Conservation (phyloP, 92 coral and sea anemone genomes). For the Isaurus tuberculatus region DNA sequence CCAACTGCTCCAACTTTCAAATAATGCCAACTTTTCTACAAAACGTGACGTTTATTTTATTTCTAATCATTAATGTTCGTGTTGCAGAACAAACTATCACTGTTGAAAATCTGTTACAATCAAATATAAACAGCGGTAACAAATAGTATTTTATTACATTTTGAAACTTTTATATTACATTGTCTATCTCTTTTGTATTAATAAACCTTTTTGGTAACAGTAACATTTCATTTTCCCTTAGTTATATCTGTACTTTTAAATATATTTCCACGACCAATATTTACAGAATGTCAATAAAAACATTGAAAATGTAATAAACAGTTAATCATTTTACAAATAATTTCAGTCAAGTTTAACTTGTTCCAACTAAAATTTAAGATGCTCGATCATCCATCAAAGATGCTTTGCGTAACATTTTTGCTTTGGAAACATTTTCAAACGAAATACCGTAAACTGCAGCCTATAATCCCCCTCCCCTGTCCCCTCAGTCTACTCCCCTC, state of each 20-base stretch:
- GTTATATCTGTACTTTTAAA: neutral
- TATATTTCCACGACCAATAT: neutral
- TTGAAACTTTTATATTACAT: neutral
- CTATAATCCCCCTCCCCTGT: too few relatives aligned
- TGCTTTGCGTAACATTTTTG: neutral
- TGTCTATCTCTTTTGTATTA: neutral
- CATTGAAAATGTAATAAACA: neutral
- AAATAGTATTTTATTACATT: neutral
- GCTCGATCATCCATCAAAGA: neutral
- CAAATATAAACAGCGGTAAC: neutral
- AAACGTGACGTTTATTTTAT: too few relatives aligned
- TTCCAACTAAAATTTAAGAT: neutral
- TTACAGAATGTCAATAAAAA: neutral
- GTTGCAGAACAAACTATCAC: neutral
- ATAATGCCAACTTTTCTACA: too few relatives aligned
- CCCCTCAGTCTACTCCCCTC: too few relatives aligned
- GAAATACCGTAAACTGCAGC: neutral
- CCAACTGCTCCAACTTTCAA: too few relatives aligned
- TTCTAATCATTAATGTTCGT: too few relatives aligned
- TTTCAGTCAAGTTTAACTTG: neutral
- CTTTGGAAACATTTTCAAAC: neutral
- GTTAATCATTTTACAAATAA: neutral
- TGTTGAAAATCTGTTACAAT: neutral
- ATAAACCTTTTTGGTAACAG: constrained; percentile 17
- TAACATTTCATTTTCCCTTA: constrained; percentile 1